phyloP scores from a whole-genome alignment of 2,888 invertebrate genomes.

The Andrena fulva region DNA sequence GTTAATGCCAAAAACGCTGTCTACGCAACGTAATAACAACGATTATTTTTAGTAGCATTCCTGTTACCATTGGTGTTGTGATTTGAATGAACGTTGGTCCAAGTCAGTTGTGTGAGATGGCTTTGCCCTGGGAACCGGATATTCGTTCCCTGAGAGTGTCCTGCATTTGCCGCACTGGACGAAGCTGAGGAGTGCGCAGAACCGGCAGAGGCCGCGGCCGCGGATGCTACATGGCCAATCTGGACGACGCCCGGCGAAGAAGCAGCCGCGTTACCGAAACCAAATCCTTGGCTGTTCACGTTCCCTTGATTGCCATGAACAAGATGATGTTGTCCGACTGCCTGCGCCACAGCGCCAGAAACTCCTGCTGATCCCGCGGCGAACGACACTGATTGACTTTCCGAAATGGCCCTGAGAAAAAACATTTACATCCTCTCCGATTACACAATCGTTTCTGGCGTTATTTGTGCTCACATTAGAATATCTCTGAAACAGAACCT shows the following conservation, averaged over 20 bases:
- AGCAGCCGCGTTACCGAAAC: conserved; percentile 75
- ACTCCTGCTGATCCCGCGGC: conserved; percentile 57
- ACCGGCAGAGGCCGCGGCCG: conserved; percentile 74
- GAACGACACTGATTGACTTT: conserved; percentile 44
- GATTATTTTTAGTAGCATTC: not conserved
- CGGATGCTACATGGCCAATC: conserved; percentile 76
- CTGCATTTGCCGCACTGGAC: conserved; percentile 54
- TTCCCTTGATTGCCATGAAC: conserved; percentile 41
- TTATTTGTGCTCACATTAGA: no score
- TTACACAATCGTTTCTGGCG: not conserved
- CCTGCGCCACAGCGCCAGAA: conserved; percentile 27
- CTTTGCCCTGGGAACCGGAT: conserved; percentile 34
- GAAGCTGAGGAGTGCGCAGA: conserved; percentile 20
- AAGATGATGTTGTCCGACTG: conserved; percentile 25
- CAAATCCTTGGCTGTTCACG: conserved; percentile 39
- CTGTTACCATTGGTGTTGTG: conserved; percentile 31
- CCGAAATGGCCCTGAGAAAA: conserved; percentile 8
- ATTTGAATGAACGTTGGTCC: conserved; percentile 62
- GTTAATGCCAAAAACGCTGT: not conserved
- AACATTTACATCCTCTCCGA: not conserved
- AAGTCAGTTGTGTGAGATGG: conserved; percentile 26
- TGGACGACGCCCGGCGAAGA: conserved; percentile 75
- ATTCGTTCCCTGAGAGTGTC: not conserved
- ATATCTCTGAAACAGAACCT: no score
- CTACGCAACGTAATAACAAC: no score